A percentile compares a stretch with the other conserved stretches of the same genome.
Conservation (phyloP, 2,113 vertebrate genomes). For the Acanthochromis polyacanthus region DNA sequence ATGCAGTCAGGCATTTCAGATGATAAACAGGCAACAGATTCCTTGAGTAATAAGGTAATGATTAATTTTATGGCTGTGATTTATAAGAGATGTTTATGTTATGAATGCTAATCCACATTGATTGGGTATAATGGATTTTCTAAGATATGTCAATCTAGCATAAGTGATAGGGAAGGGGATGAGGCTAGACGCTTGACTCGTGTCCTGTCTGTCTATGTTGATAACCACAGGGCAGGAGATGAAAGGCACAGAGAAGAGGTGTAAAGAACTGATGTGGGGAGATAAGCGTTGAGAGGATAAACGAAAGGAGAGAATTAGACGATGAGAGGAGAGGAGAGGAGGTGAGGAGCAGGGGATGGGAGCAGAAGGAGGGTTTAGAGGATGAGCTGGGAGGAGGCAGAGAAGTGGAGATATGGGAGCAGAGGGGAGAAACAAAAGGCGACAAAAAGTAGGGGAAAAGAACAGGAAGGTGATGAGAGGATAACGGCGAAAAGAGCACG, state of each 20-base stretch:
- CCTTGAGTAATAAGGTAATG: constrained; percentile 52
- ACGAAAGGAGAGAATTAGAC: constrained; percentile 40
- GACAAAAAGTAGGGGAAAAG: constrained; percentile 35
- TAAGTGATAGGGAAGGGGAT: constrained; percentile 47
- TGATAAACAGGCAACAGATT: constrained; percentile 30
- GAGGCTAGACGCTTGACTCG: constrained; percentile 40
- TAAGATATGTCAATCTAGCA: constrained; percentile 44
- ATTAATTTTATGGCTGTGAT: constrained; percentile 49
- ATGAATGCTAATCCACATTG: constrained; percentile 56
- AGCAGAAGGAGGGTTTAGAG: constrained; percentile 12
- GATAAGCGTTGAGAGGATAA: constrained; percentile 72
- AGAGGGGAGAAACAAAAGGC: constrained; percentile 40
- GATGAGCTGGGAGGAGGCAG: constrained; percentile 1
- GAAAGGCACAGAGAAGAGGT: constrained; percentile 53
- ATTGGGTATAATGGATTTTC: constrained; percentile 56
- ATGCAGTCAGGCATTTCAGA: constrained; percentile 14
- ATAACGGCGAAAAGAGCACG: constrained; percentile 61
- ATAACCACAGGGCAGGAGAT: constrained; percentile 68
- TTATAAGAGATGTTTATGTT: constrained; percentile 38
- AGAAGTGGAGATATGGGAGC: constrained; percentile 32
- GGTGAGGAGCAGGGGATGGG: constrained; percentile 15
- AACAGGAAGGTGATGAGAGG: constrained; percentile 59
- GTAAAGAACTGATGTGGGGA: constrained; percentile 55
- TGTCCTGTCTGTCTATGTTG: constrained; percentile 61
- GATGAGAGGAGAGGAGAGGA: constrained; percentile 38